A percentile compares a stretch with the other conserved stretches of the same genome.
Conservation (phyloP, 2,888 invertebrate species). For the Campoplex capitator region DNA sequence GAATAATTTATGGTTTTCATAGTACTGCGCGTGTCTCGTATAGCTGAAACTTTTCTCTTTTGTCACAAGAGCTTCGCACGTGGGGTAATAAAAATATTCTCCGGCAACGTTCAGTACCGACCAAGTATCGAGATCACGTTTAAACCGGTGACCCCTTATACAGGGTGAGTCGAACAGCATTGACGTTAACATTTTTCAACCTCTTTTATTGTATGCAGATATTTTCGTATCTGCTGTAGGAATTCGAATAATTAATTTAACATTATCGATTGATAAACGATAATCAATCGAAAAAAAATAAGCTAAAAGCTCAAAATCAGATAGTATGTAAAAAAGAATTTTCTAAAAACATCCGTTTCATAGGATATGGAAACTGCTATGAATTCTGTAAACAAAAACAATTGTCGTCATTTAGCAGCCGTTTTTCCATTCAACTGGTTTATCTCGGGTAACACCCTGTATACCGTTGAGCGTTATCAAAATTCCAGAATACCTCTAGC, state of each 20-base stretch:
- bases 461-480: constrained; percentile 55
- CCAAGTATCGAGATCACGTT: constrained; percentile 57
- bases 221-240: neutral
- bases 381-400: neutral
- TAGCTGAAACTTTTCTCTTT: constrained; percentile 36
- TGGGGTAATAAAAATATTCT: constrained; percentile 45
- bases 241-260: neutral
- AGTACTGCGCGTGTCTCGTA: neutral
- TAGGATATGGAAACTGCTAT: no score
- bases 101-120: constrained; percentile 10
- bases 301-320: neutral
- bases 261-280: neutral
- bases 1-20: neutral
- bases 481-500: constrained; percentile 52
- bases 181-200: neutral
- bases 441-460: constrained; percentile 19
- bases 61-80: constrained; percentile 26
- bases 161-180: neutral
- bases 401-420: neutral
- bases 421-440: neutral
- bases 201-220: neutral
- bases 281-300: neutral
- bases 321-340: no score
- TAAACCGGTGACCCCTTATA: constrained; percentile 29
- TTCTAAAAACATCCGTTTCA: no score